These are phyloP conservation scores for Megalonaias nervosa DNA, from an alignment of 1,140 invertebrate species.

Conservation along the genomic window DNA sequence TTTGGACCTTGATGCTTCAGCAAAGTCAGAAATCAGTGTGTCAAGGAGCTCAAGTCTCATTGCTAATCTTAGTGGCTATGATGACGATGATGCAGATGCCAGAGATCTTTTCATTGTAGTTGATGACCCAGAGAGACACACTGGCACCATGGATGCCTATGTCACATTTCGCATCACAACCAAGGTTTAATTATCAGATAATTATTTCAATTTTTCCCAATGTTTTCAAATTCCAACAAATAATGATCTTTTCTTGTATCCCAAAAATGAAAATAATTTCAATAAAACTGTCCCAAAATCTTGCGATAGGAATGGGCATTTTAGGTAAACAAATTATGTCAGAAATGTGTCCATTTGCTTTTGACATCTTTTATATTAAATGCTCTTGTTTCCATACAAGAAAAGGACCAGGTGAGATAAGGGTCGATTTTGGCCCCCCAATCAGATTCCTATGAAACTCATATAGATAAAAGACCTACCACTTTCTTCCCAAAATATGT, in stretches of 20 bases:
- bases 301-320: no score
- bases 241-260: conserved; percentile 4
- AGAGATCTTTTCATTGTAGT: conserved; percentile 80
- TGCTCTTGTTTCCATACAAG: no score
- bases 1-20: conserved; percentile 65
- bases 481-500: no score
- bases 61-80: conserved; percentile 62
- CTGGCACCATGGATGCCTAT: conserved; percentile 83
- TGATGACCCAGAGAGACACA: conserved; percentile 85
- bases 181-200: conserved; percentile 70
- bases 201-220: conserved; percentile 1
- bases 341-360: not conserved
- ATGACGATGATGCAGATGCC: conserved; percentile 65
- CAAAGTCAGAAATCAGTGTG: conserved; percentile 59
- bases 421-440: no score
- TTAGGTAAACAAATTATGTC: no score
- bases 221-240: not conserved
- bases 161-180: conserved; percentile 82
- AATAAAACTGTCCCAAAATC: no score
- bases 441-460: no score
- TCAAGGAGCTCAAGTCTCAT: conserved; percentile 67
- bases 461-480: no score
- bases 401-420: not conserved
- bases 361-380: not conserved
- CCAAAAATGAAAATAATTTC: no score